A percentile compares a stretch with the other conserved stretches of the same genome.
Evolutionary conservation across 2,888 invertebrate species (phyloP).

Genomic region (Blastobasis adustella): DNA sequence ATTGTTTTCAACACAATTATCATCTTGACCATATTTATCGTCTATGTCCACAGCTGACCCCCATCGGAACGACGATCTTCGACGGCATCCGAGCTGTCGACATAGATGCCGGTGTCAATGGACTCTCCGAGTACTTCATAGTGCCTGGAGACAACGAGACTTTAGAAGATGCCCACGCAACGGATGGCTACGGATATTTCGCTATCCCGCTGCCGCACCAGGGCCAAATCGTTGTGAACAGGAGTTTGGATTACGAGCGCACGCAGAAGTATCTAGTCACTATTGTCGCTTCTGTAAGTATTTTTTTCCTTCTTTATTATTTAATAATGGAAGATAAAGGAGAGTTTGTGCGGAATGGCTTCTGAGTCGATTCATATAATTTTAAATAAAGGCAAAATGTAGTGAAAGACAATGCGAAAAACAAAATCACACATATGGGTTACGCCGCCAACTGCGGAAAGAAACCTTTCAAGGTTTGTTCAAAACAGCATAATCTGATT

Average conservation of each 20-base stretch:
- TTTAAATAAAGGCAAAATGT: too few species aligned
- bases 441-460: too few species aligned
- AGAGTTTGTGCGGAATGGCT: too few species aligned
- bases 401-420: too few species aligned
- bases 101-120: conserved; percentile 91
- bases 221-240: conserved; percentile 90
- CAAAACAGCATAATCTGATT: too few species aligned
- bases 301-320: background rate
- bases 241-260: conserved; percentile 90
- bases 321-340: too few species aligned
- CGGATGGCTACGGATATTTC: conserved; percentile 88
- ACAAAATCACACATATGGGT: too few species aligned
- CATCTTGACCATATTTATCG: conserved; percentile 23
- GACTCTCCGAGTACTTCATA: conserved; percentile 89
- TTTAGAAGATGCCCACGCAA: conserved; percentile 67
- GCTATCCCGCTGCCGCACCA: conserved; percentile 91
- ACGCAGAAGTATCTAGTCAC: conserved; percentile 91
- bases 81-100: conserved; percentile 86
- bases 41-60: conserved; percentile 78
- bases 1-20: background rate
- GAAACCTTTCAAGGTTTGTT: too few species aligned
- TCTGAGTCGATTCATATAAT: too few species aligned
- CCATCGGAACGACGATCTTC: conserved; percentile 90
- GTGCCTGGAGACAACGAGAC: conserved; percentile 77
- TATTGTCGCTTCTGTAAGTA: conserved; percentile 89